Evolutionary conservation across 53 echinoderm and acorn worm genomes (phyloP).

Genomic region (Actinopyga echinites): DNA sequence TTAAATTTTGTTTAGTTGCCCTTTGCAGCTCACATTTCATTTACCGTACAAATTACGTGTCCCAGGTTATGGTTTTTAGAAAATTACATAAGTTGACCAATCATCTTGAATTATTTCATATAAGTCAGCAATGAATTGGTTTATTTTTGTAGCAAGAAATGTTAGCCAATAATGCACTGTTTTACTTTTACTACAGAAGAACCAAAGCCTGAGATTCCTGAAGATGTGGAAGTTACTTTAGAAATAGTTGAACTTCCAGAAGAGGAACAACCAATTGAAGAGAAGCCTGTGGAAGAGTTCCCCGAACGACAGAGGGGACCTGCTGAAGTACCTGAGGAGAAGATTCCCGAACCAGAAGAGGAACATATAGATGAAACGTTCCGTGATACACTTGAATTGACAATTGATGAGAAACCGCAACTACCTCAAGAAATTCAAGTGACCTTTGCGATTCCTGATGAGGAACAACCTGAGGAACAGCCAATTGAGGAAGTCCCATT

Average conservation of each 20-base stretch:
- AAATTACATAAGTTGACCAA: no score
- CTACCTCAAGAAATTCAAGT: constrained; percentile 37
- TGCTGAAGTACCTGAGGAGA: constrained; percentile 40
- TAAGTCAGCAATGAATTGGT: no score
- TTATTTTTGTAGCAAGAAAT: no score
- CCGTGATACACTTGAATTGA: constrained; percentile 18
- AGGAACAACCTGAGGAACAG: constrained; percentile 35
- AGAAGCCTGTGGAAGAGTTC: constrained; percentile 37
- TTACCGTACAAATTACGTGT: no score
- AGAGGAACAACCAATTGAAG: constrained; percentile 2
- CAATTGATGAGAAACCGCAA: constrained; percentile 28
- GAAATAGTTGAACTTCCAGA: constrained; percentile 4
- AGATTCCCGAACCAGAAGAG: constrained; percentile 12
- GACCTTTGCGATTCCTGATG: constrained; percentile 17
- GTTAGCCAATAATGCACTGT: no score
- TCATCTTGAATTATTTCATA: no score
- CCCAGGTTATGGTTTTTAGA: no score
- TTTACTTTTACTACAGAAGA: background rate
- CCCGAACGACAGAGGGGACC: constrained; percentile 58
- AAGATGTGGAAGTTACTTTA: constrained; percentile 11
- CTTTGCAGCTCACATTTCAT: no score
- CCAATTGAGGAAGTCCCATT: constrained; percentile 31
- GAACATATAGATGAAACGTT: constrained; percentile 11
- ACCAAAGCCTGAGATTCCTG: constrained; percentile 22
- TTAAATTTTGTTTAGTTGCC: no score